Evolutionary conservation across 2,888 invertebrate species (phyloP).

Genomic region (Tetramorium bicarinatum): DNA sequence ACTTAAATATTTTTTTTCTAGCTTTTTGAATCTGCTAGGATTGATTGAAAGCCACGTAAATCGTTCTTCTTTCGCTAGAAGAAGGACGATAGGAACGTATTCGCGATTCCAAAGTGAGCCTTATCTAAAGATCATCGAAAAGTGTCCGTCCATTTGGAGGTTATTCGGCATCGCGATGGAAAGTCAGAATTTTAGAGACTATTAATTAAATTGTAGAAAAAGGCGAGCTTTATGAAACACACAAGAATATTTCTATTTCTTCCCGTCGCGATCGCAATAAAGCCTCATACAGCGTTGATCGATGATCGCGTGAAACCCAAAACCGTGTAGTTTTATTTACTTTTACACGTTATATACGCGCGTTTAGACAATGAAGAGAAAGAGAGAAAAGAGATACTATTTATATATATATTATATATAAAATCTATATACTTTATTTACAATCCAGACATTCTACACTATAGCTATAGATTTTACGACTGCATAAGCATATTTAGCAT

Average conservation of each 20-base stretch:
- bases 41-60: background rate
- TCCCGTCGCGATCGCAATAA: constrained; percentile 51
- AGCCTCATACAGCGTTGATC: constrained; percentile 28
- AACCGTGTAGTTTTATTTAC: constrained; percentile 64
- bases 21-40: constrained; percentile 14
- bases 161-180: constrained; percentile 45
- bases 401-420: constrained; percentile 62
- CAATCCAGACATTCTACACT: constrained; percentile 63
- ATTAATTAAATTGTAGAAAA: background rate
- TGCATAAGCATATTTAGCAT: constrained; percentile 66
- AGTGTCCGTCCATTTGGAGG: constrained; percentile 69
- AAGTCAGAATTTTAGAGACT: constrained; percentile 7
- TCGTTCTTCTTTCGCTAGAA: background rate
- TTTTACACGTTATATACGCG: constrained; percentile 65
- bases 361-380: constrained; percentile 61
- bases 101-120: constrained; percentile 55
- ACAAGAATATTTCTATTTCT: background rate
- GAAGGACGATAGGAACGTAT: constrained; percentile 7
- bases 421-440: constrained; percentile 63
- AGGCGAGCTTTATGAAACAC: background rate
- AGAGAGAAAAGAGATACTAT: constrained; percentile 59
- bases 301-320: constrained; percentile 45
- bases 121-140: constrained; percentile 65
- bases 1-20: background rate
- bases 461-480: constrained; percentile 67